Conservation (phyloP, 2,888 invertebrate genomes). For the Seira musarum region DNA sequence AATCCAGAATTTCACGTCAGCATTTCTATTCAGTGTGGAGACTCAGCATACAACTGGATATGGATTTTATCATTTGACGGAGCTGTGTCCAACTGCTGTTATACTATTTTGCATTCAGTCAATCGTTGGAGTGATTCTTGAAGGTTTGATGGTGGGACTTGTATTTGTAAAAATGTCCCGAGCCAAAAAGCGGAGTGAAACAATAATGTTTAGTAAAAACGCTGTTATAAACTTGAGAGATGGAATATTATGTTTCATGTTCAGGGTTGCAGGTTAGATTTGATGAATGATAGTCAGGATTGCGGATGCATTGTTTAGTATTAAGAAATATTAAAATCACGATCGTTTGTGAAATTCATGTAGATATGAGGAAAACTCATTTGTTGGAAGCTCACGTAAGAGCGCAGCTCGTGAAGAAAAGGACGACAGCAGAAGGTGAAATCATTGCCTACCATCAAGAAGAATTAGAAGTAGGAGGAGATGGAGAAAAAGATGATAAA, state of each 20-base stretch:
- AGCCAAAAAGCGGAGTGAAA: conserved; percentile 87
- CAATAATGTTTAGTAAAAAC: conserved; percentile 88
- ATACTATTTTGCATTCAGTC: conserved; percentile 65
- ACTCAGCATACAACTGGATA: conserved; percentile 72
- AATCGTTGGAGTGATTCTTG: conserved; percentile 66
- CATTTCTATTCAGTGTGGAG: conserved; percentile 75
- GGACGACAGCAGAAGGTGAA: conserved; percentile 66
- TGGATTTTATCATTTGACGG: conserved; percentile 70
- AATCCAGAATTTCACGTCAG: conserved; percentile 74
- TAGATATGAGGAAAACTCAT: conserved; percentile 68
- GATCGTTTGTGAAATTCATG: neutral
- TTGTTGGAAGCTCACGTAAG: conserved; percentile 66
- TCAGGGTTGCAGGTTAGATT: conserved; percentile 86
- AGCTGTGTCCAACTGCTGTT: conserved; percentile 61
- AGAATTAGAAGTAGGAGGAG: conserved; percentile 67
- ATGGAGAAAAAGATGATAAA: conserved; percentile 75
- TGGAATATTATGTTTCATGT: conserved; percentile 87
- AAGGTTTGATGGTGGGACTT: conserved; percentile 74
- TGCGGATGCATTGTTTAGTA: too few relatives aligned
- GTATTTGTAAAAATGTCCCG: conserved; percentile 94
- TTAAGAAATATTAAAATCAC: neutral
- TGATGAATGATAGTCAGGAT: neutral
- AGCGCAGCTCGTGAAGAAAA: conserved; percentile 63
- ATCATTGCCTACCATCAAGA: conserved; percentile 63
- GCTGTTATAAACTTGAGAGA: conserved; percentile 91